Evolutionary conservation across 2,888 invertebrate species (phyloP).

Genomic region (Pollenia angustigena): DNA sequence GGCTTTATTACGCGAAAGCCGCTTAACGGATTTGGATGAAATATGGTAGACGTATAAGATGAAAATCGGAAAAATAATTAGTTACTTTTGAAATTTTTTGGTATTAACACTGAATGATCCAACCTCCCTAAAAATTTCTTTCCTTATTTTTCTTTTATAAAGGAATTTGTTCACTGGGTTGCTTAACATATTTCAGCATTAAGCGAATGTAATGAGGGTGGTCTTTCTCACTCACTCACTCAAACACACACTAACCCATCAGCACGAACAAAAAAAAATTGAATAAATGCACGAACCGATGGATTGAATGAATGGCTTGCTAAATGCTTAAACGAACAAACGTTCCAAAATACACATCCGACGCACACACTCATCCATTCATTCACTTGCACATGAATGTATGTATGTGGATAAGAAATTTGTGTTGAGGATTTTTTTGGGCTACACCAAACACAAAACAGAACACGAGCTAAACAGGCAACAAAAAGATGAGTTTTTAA

Average conservation of each 20-base stretch:
- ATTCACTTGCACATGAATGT: neutral
- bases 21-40: no score
- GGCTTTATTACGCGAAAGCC: no score
- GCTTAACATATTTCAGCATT: conserved; percentile 35
- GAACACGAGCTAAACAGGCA: conserved; percentile 28
- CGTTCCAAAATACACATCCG: neutral
- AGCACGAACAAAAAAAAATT: conserved; percentile 41
- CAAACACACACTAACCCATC: neutral
- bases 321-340: conserved; percentile 27
- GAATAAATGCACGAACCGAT: conserved; percentile 57
- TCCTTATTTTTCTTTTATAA: no score
- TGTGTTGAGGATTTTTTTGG: conserved; percentile 50
- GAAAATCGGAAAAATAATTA: no score
- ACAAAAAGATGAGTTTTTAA: conserved; percentile 69
- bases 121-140: no score
- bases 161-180: conserved; percentile 39
- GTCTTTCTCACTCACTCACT: neutral
- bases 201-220: conserved; percentile 65
- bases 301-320: conserved; percentile 45
- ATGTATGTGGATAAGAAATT: conserved; percentile 45
- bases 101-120: no score
- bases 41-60: no score
- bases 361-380: neutral
- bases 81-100: no score
- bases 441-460: conserved; percentile 50